These are phyloP conservation scores for Drepana arcuata DNA, from an alignment of 1,140 invertebrate genomes.

Conservation along the genomic window DNA sequence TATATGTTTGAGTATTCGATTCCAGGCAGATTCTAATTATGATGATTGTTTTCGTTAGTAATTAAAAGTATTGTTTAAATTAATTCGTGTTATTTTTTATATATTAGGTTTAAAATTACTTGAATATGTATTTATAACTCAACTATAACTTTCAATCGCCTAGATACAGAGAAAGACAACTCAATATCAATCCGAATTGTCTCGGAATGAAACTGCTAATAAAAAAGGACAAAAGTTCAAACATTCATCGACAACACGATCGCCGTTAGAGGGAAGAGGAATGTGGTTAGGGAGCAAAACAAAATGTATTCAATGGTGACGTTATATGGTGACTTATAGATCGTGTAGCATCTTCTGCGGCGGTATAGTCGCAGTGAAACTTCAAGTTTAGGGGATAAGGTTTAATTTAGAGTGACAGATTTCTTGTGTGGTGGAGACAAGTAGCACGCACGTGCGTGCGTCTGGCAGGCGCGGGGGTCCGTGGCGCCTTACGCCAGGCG, in stretches of 20 bases:
- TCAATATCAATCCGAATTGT: constrained; percentile 41
- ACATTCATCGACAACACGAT: constrained; percentile 51
- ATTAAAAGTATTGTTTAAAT: too few relatives aligned
- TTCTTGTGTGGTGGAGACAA: constrained; percentile 25
- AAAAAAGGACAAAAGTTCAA: constrained; percentile 68
- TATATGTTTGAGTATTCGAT: too few relatives aligned
- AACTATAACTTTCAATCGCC: too few relatives aligned
- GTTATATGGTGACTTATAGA: constrained; percentile 45
- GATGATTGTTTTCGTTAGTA: too few relatives aligned
- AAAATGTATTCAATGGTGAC: constrained; percentile 46
- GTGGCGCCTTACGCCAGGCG: constrained; percentile 61
- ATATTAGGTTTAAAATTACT: too few relatives aligned
- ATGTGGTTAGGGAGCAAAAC: constrained; percentile 30
- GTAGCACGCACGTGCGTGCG: constrained; percentile 63
- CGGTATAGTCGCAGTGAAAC: constrained; percentile 13
- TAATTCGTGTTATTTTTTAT: too few relatives aligned
- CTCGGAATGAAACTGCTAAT: constrained; percentile 58
- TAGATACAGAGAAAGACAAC: too few relatives aligned
- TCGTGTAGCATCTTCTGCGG: constrained; percentile 24
- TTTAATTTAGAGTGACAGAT: constrained; percentile 2
- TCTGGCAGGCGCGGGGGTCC: constrained; percentile 19
- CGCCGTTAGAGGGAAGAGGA: constrained; percentile 34
- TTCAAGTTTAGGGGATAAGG: constrained; percentile 38
- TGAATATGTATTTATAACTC: too few relatives aligned
- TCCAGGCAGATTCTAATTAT: too few relatives aligned